Conservation (phyloP, 2,113 vertebrate species). For the Pollimyrus isidori region DNA sequence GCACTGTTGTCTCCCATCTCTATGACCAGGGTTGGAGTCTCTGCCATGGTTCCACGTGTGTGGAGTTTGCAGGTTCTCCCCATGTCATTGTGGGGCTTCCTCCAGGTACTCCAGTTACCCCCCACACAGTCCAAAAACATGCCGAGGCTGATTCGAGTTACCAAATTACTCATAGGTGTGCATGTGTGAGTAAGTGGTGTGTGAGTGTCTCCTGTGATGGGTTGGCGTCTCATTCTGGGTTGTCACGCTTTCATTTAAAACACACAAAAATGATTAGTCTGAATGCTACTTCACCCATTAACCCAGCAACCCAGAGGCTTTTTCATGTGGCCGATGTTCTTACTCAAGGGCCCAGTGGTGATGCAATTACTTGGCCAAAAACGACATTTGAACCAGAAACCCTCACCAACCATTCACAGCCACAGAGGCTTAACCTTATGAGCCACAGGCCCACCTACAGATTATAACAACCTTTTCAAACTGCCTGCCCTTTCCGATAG, state of each 20-base stretch:
- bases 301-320: not conserved
- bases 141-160: not conserved
- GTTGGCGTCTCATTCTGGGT: too few relatives aligned
- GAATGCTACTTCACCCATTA: not conserved
- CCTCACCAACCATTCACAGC: not conserved
- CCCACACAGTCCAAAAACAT: not conserved
- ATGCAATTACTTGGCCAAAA: not conserved
- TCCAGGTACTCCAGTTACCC: too few relatives aligned
- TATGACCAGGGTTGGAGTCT: not conserved
- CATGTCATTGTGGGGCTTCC: not conserved
- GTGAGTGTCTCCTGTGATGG: not conserved
- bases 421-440: not conserved
- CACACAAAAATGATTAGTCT: not conserved
- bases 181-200: not conserved
- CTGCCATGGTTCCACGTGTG: not conserved
- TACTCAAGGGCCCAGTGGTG: not conserved
- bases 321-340: not conserved
- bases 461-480: not conserved
- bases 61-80: not conserved
- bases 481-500: not conserved
- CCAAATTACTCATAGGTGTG: not conserved
- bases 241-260: not conserved
- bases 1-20: not conserved
- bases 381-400: not conserved
- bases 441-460: not conserved